Evolutionary conservation across 2,113 vertebrate species (phyloP).

Genomic region (Oplegnathus fasciatus): DNA sequence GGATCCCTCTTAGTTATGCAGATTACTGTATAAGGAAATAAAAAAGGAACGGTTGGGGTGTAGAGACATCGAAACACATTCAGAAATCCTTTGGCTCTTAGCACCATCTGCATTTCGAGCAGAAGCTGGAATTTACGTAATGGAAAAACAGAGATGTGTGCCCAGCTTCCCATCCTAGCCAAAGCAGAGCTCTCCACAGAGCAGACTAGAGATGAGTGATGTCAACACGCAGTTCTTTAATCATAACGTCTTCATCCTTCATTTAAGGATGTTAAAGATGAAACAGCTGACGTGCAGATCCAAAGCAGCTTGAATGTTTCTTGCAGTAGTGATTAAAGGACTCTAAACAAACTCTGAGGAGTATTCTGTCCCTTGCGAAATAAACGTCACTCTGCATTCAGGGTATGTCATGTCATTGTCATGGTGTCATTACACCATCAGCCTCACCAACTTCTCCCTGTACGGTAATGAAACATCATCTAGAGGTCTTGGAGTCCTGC

Average conservation of each 20-base stretch:
- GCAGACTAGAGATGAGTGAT: constrained; percentile 24
- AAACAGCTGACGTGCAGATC: neutral
- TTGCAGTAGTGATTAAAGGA: constrained; percentile 3
- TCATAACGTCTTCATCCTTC: constrained; percentile 28
- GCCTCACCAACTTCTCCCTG: too few species aligned
- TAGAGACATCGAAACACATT: constrained; percentile 27
- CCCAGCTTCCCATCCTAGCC: constrained; percentile 18
- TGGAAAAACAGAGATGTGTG: constrained; percentile 62
- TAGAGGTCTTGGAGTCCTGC: too few species aligned
- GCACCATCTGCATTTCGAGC: constrained; percentile 10
- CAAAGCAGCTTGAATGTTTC: neutral
- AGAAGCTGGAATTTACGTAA: constrained; percentile 44
- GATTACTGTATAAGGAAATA: constrained; percentile 52
- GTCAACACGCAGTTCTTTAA: constrained; percentile 40
- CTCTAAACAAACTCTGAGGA: neutral
- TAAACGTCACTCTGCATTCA: neutral
- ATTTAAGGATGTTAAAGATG: neutral
- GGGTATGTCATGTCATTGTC: neutral
- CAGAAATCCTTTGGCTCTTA: constrained; percentile 1
- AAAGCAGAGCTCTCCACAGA: constrained; percentile 33
- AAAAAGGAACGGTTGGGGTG: neutral
- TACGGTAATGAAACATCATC: too few species aligned
- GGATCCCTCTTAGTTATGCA: neutral
- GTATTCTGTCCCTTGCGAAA: neutral
- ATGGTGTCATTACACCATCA: too few species aligned